Evolutionary conservation across 2,113 vertebrate genomes (phyloP).

Genomic region (Ariopsis seemanni): DNA sequence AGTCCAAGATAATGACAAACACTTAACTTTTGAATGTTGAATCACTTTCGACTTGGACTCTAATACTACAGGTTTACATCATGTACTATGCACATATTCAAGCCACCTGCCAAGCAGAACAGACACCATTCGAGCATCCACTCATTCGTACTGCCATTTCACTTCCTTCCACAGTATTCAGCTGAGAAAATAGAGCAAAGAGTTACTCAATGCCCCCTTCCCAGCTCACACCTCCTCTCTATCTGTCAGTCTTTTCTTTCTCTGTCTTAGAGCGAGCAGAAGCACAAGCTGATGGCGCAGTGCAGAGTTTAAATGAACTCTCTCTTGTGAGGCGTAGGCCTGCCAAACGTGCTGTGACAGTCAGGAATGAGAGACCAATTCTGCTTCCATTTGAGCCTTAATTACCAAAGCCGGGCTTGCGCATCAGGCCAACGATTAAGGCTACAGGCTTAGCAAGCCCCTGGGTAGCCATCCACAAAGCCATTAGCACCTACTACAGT

Average conservation of each 20-base stretch:
- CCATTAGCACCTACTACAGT: constrained; percentile 36
- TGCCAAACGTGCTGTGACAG: constrained; percentile 39
- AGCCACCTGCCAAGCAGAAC: background rate
- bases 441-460: constrained; percentile 57
- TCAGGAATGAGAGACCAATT: constrained; percentile 54
- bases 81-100: background rate
- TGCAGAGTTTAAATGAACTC: constrained; percentile 20
- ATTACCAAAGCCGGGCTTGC: constrained; percentile 63
- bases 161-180: constrained; percentile 9
- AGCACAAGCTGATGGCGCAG: constrained; percentile 11
- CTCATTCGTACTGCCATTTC: background rate
- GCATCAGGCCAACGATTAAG: constrained; percentile 65
- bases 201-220: background rate
- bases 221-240: background rate
- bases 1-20: background rate
- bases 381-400: constrained; percentile 64
- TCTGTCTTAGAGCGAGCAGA: background rate
- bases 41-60: background rate
- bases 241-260: background rate
- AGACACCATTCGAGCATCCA: constrained; percentile 5
- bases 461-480: constrained; percentile 55
- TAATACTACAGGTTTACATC: background rate
- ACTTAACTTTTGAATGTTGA: background rate
- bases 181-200: constrained; percentile 37
- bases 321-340: constrained; percentile 19